A percentile compares a stretch with the other conserved stretches of the same genome.
These are phyloP conservation scores for Oreocharis arfaki DNA, from an alignment of 2,113 vertebrate genomes.

Conservation along the genomic window DNA sequence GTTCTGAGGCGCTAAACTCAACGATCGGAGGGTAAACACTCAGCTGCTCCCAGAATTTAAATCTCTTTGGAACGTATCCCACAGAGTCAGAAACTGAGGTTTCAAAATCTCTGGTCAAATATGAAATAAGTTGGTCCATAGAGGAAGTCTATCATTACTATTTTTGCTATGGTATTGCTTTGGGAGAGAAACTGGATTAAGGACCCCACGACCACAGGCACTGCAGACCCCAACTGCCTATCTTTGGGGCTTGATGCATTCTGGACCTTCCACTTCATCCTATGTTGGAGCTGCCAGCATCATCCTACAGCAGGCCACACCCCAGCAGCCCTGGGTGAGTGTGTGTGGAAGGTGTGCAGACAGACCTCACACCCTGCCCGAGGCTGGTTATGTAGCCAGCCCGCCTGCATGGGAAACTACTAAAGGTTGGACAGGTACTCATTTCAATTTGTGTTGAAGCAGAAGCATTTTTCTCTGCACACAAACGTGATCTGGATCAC, in stretches of 20 bases:
- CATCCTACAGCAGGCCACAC: not conserved
- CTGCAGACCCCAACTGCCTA: not conserved
- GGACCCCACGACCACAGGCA: rapidly evolving
- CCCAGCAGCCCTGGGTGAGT: not conserved
- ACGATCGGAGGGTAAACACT: not conserved
- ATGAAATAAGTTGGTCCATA: not conserved
- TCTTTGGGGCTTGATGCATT: not conserved
- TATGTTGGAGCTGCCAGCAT: rapidly evolving
- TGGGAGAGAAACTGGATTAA: not conserved
- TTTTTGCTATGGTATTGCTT: not conserved
- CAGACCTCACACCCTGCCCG: not conserved
- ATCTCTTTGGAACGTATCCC: not conserved
- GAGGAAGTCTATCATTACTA: not conserved
- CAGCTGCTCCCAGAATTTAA: not conserved
- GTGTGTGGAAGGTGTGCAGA: not conserved
- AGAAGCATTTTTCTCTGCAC: not conserved
- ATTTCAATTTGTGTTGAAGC: not conserved
- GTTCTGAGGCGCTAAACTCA: not conserved
- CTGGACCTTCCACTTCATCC: not conserved
- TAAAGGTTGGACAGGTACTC: not conserved
- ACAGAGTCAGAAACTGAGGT: not conserved
- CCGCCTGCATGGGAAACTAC: not conserved
- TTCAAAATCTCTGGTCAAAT: not conserved
- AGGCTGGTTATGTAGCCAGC: not conserved
- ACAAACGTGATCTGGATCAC: not conserved